Evolutionary conservation across 1,140 invertebrate species (phyloP).

Genomic region (Ptiloglossa arizonensis): DNA sequence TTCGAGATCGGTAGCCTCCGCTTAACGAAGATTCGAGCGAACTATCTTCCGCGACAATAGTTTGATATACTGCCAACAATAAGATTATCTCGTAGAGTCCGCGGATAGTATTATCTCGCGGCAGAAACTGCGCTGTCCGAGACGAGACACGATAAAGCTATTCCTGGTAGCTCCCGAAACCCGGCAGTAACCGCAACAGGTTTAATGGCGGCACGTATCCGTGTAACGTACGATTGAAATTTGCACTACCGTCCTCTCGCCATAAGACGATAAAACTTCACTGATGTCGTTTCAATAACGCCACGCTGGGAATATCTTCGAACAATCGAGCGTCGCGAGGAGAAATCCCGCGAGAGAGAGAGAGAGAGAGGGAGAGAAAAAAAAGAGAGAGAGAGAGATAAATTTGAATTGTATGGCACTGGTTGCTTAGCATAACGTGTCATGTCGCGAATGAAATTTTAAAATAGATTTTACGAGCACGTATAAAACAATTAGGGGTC

Average conservation of each 20-base stretch:
- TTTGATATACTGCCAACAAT: conserved; percentile 41
- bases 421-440: too few relatives aligned
- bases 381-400: too few relatives aligned
- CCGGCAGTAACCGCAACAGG: conserved; percentile 45
- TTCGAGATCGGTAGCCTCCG: too few relatives aligned
- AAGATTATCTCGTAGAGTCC: conserved; percentile 45
- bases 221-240: conserved; percentile 46
- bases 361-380: too few relatives aligned
- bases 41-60: conserved; percentile 41
- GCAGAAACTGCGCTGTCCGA: conserved; percentile 43
- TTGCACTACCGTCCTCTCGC: background rate
- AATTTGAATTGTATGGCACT: too few relatives aligned
- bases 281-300: background rate
- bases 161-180: conserved; percentile 40
- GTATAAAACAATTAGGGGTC: too few relatives aligned
- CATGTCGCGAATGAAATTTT: too few relatives aligned
- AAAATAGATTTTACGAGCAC: too few relatives aligned
- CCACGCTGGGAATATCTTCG: background rate
- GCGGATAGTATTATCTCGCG: conserved; percentile 30
- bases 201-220: conserved; percentile 40
- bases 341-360: too few relatives aligned
- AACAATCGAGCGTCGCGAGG: background rate
- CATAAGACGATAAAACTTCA: background rate
- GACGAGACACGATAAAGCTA: conserved; percentile 53
- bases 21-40: conserved; percentile 39